Evolutionary conservation across 2,797 vertebrate species (phyloP).

Genomic region (Cuniculus paca): DNA sequence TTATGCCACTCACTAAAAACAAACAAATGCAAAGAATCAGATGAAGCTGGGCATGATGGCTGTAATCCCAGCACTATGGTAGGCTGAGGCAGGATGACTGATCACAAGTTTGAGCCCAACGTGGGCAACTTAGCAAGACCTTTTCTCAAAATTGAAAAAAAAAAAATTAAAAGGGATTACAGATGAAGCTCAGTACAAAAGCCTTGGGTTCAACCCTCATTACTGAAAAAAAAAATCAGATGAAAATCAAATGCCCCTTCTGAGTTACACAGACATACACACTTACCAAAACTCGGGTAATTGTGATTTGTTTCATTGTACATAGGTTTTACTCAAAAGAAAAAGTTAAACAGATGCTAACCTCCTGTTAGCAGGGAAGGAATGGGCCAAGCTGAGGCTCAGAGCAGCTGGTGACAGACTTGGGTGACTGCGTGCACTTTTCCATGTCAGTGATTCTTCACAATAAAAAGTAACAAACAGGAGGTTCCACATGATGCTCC

Average conservation of each 20-base stretch:
- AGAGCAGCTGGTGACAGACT: not conserved
- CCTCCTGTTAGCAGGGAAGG: not conserved
- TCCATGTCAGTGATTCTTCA: not conserved
- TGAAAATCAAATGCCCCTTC: not conserved
- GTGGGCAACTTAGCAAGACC: not conserved
- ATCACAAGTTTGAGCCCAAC: not conserved
- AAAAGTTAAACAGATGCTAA: not conserved
- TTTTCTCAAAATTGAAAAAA: not conserved
- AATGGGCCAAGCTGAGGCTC: not conserved
- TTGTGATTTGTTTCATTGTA: not conserved
- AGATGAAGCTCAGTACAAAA: not conserved
- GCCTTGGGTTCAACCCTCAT: not conserved
- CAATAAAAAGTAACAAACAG: not conserved
- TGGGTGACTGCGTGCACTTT: not conserved
- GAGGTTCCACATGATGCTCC: not conserved
- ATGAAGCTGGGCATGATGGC: not conserved
- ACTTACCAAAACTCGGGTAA: not conserved
- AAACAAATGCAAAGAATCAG: not conserved
- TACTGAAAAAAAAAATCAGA: not conserved
- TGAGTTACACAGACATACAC: accelerated
- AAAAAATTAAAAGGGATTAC: not conserved
- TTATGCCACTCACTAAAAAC: not conserved
- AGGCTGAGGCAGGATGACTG: not conserved
- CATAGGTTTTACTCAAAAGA: not conserved
- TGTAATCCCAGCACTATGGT: not conserved